Evolutionary conservation across 2,797 vertebrate species (phyloP).

Genomic region (Gastrophryne carolinensis): DNA sequence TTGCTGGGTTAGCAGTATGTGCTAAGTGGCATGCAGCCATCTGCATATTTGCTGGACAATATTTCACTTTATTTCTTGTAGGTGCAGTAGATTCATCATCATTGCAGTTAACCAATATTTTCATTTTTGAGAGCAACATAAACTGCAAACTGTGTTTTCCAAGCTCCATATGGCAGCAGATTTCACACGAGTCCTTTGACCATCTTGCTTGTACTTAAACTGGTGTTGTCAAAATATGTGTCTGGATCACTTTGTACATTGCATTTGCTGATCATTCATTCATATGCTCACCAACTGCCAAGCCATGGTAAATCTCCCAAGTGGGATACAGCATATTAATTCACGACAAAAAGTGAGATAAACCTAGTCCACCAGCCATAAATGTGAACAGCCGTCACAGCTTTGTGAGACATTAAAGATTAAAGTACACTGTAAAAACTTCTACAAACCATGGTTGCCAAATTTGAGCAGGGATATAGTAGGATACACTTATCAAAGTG

Average conservation of each 20-base stretch:
- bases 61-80: background rate
- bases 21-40: too few species aligned
- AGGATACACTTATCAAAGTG: too few species aligned
- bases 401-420: background rate
- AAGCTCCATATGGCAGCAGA: constrained; percentile 39
- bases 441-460: background rate
- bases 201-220: constrained; percentile 45
- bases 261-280: background rate
- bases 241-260: constrained; percentile 39
- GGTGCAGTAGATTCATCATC: background rate
- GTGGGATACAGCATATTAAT: background rate
- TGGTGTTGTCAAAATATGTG: constrained; percentile 48
- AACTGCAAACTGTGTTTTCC: background rate
- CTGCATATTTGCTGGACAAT: background rate
- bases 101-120: background rate
- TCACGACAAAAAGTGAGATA: constrained; percentile 40
- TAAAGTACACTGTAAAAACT: constrained; percentile 1
- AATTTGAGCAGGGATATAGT: background rate
- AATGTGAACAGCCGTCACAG: constrained; percentile 21
- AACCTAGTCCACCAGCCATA: constrained; percentile 11
- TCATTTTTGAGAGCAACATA: background rate
- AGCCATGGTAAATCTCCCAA: constrained; percentile 32
- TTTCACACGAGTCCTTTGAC: constrained; percentile 34
- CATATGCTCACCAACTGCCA: constrained; percentile 12
- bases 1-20: too few species aligned